Evolutionary conservation across 1,140 invertebrate genomes (phyloP), one percentile per base, ranked within the genome.

Genomic region (Drosophila kurseongensis): DNA sequence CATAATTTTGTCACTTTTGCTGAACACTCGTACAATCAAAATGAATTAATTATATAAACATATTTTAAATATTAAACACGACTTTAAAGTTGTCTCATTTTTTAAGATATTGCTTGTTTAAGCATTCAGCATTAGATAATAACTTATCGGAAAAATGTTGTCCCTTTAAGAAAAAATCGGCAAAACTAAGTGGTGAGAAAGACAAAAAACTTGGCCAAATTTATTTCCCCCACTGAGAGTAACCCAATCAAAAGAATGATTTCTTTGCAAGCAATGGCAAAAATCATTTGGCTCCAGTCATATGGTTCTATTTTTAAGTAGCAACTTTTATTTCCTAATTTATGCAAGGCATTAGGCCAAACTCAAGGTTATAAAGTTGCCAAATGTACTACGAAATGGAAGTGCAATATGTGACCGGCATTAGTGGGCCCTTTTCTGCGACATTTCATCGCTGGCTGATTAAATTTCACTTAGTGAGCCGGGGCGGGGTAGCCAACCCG

Each of bases 401-500:
- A 69, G 44, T 60, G 56, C 74, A 77, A 77, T 77, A 77, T 77
- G 74, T 77, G 73, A 60, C 74, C 56, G 65, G 50, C 61, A 55
- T 75, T 75, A 52, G 54, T 32, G 32, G 52, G 36, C 23, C 18
- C 18, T 36, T 50, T 76, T 67, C 16, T 54, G 35, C 13, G 52
- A 58, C 71, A 65, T 75, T 75, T 75, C 54, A 42, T 58, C 27
- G 35, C 16, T 40, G 38, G 59, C 73, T 86, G 83, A 75, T 88
- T 86, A 79, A 76, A 73, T 86, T 69, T 76, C 59, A 68, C 52
- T 60, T 80, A 61, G 78, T 75, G 35, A 63, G 29, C 29, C 36
- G 55, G 45, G 38, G 12, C 36, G 55, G 45, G 38, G 12, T 5
- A 10, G 14, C 18, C 35, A 38, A 9, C 10, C 45, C 29, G 10